Evolutionary conservation across 2,888 invertebrate species (phyloP).

Genomic region (Chelonus formosanus): DNA sequence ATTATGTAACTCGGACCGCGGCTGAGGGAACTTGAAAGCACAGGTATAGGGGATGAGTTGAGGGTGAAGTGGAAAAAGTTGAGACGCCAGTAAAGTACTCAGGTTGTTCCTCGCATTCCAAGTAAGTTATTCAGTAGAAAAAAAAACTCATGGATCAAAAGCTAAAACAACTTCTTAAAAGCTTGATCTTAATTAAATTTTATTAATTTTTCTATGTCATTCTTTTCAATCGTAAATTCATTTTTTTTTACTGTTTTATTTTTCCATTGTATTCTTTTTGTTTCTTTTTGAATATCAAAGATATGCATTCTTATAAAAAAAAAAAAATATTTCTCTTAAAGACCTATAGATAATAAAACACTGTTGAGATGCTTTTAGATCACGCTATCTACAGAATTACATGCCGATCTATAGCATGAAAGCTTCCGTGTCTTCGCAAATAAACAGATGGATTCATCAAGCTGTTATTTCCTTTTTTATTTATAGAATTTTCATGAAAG

Average conservation of each 20-base stretch:
- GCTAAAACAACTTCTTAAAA: slow-evolving; percentile 31
- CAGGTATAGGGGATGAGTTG: slow-evolving; percentile 5
- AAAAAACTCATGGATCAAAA: slow-evolving; percentile 21
- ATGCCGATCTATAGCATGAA: not conserved
- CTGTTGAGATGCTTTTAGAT: slow-evolving; percentile 16
- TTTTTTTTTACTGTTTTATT: not conserved
- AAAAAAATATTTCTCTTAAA: not conserved
- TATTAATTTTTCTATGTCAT: not conserved
- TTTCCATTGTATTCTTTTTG: not conserved
- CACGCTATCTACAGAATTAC: slow-evolving; percentile 24
- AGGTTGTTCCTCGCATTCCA: slow-evolving; percentile 37
- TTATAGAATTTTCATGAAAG: no score
- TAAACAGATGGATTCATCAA: not conserved
- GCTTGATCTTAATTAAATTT: slow-evolving; percentile 33
- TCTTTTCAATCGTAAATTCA: not conserved
- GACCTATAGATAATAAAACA: not conserved
- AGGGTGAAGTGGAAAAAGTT: slow-evolving; percentile 33
- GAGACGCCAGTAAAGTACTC: slow-evolving; percentile 32
- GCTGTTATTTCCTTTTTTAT: no score
- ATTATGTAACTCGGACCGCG: slow-evolving; percentile 55
- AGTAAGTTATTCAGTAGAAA: slow-evolving; percentile 28
- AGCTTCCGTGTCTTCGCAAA: slow-evolving; percentile 23
- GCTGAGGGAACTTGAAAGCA: slow-evolving; percentile 20
- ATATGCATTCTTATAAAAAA: not conserved
- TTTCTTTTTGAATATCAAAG: not conserved